Conservation (phyloP, 2,888 invertebrate genomes). For the Drosophila rubida region DNA sequence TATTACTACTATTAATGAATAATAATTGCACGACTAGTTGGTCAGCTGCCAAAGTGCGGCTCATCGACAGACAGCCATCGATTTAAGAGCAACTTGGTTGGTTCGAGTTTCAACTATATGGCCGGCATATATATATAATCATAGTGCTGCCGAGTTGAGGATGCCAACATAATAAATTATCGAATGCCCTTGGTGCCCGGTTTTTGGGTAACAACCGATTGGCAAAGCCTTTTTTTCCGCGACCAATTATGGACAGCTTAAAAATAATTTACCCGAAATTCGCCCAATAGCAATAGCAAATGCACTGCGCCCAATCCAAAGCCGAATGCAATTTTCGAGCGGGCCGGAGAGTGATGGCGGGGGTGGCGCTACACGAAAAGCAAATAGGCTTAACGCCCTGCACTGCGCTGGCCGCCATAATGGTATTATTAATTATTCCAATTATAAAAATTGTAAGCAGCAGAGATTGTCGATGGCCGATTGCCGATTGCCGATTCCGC, state of each 20-base stretch:
- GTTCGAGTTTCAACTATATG: no score
- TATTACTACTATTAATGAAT: constrained; percentile 42
- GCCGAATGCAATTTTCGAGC: constrained; percentile 23
- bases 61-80: constrained; percentile 13
- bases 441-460: constrained; percentile 82
- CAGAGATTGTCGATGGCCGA: constrained; percentile 45
- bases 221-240: constrained; percentile 26
- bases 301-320: constrained; percentile 33
- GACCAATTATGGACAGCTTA: constrained; percentile 70
- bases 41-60: constrained; percentile 12
- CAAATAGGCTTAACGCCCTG: constrained; percentile 77
- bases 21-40: constrained; percentile 27
- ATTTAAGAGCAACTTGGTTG: constrained; percentile 11
- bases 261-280: constrained; percentile 65
- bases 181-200: constrained; percentile 22
- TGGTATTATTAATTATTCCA: constrained; percentile 85
- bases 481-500: constrained; percentile 31
- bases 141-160: neutral
- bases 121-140: constrained; percentile 10
- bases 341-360: no score
- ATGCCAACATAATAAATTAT: constrained; percentile 9
- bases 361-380: constrained; percentile 24
- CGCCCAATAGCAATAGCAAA: constrained; percentile 59
- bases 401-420: constrained; percentile 59
- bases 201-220: constrained; percentile 37